Conservation (phyloP, 2,797 vertebrate species). For the Pseudotriccus pelzelni region DNA sequence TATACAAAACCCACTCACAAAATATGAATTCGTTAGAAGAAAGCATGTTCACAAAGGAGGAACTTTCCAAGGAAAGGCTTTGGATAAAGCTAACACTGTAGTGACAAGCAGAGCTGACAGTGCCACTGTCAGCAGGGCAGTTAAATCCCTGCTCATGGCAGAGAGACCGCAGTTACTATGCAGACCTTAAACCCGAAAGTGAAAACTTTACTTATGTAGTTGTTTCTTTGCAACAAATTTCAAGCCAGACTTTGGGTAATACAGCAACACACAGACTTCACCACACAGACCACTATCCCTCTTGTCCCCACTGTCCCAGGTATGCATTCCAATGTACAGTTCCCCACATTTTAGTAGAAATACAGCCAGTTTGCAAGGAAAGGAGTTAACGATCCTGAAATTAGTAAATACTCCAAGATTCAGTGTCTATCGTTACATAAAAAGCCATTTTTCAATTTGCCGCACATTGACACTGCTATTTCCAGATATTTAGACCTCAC, state of each 20-base stretch:
- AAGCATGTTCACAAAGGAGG: background rate
- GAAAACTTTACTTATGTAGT: background rate
- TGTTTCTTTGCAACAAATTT: background rate
- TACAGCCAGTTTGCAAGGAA: background rate
- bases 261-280: background rate
- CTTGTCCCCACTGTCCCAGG: background rate
- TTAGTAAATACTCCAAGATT: background rate
- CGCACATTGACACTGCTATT: background rate
- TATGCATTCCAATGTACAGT: background rate
- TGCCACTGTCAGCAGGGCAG: background rate
- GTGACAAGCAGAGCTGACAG: background rate
- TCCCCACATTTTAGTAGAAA: background rate
- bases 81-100: background rate
- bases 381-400: background rate
- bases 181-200: background rate
- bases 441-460: background rate
- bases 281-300: background rate
- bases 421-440: background rate
- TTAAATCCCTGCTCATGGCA: background rate
- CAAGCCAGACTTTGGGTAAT: background rate
- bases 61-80: background rate
- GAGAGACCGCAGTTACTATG: background rate
- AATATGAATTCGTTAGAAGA: background rate
- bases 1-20: background rate
- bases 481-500: background rate